Base-by-base conservation (phyloP, 2,113 vertebrate genomes). In the Dicentrarchus labrax region DNA sequence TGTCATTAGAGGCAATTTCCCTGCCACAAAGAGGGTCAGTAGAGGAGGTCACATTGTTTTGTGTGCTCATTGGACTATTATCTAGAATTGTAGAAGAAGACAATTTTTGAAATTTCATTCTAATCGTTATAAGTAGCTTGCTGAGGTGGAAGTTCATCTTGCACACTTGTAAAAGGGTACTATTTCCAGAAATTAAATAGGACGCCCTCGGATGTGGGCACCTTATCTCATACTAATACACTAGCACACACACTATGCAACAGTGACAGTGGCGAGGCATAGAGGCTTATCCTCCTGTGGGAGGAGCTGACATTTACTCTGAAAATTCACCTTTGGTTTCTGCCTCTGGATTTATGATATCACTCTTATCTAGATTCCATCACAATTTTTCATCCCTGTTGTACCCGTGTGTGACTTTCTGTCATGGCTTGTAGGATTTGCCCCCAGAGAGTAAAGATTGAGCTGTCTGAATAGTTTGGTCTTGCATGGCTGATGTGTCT, bases 1-100 rank as follows among this genome's bases (percentile, higher is more conserved):
- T 72, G 91, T 89, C 85, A 90, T 92, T 90, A 91, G 68, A 90
- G 88, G 89, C 90, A 93, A 94, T 95, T 94, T 94, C 78, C 68
- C 66, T 67, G 50, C 61, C 47, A 92, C 87, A 91, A 90, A 93
- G 89, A 88, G 91, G 94, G 93, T 94, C 93, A 93, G 84, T 74
- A 41, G 76, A 83, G 50, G 82, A 85, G 91, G 90, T 92, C 93
- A 83, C n/a, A 6, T 79, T 86, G 89, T 89, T 92, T 92, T 90
- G 86, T 93, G 67, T 22, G 74, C 56, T 86, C 81, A 74, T 90
- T 69, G 76, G 80, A 75, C 84, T 74, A 93, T 94, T 92, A 93
- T 94, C 93, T 85, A 2, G 70, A 93, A 85, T 91, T 86, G 72
- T 61, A 76, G 69, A 50, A 57, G 72, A 82, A 89, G 91, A 89